A percentile compares a stretch with the other conserved stretches of the same genome.
phyloP scores from a whole-genome alignment of 2,797 vertebrate species.

The Liparis tanakae region DNA sequence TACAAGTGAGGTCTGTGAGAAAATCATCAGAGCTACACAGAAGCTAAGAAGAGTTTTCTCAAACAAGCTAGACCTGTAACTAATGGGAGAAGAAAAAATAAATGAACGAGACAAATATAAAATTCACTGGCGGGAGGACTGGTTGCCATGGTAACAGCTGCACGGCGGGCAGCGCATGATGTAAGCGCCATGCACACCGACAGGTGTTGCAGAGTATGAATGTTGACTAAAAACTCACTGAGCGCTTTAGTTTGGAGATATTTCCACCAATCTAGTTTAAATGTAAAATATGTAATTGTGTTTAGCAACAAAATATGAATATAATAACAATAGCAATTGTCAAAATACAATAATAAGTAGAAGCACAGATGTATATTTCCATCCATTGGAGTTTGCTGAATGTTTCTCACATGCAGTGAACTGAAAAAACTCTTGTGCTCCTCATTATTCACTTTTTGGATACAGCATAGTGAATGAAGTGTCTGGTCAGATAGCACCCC shows the following conservation, averaged over 20 bases:
- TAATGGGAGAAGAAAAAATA: background rate
- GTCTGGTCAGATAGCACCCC: background rate
- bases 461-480: background rate
- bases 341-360: constrained; percentile 1
- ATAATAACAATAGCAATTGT: background rate
- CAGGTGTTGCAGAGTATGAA: background rate
- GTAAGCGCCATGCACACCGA: constrained; percentile 19
- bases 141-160: constrained; percentile 66
- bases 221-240: background rate
- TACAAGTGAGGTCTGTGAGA: background rate
- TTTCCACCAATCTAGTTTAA: background rate
- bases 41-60: too few relatives aligned
- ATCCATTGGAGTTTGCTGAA: background rate
- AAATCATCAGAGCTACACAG: too few relatives aligned
- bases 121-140: constrained; percentile 15
- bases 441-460: background rate
- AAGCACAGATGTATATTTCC: background rate
- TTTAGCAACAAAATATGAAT: background rate
- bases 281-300: background rate
- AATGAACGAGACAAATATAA: constrained; percentile 37
- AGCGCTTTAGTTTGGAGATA: background rate
- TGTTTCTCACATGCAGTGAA: background rate
- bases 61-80: constrained; percentile 16
- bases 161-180: constrained; percentile 42
- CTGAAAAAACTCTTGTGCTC: too few relatives aligned